Base-by-base conservation (phyloP, 2,888 invertebrate genomes). In the Oxyscelio sp. region DNA sequence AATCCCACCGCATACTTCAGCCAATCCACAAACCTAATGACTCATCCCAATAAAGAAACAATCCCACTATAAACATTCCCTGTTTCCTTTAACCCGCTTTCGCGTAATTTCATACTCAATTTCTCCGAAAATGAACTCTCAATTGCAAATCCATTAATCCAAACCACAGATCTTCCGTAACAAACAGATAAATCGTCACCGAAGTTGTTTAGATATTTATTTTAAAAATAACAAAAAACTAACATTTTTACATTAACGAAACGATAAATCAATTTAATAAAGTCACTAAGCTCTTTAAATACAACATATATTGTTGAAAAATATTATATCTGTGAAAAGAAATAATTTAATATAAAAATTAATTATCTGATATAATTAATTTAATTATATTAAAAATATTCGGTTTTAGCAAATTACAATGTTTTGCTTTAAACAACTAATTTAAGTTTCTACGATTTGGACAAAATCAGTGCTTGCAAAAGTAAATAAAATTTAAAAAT, bases 71-170 rank as follows among this genome's bases (percentile, higher is more conserved):
- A 70, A 56, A 70, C 70, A 56, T 54, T 22, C 22, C 3, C 19
- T 0, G 15, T 56, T 70, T 56, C 70, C 43, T 31, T 22, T 48
- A 59, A 21, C 59, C 59, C 22, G 50, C 21, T 21, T 48, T 21
- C 48, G 21, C 48, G 21, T 48, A 34, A 34, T 34, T 34, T 34
- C 50, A 71, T 71, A 50, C 59, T 48, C 59, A 59, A 71, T 59
- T 59, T 45, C 59, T 31, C 50, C 31, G 71, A 71, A 71, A 71
- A 71, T 71, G 59, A 59, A 71, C 22, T 71, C 34, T 34, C 22
- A 22, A 68, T 68, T 71, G 59, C 71, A 59, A 71, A 71, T 59
- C 71, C 59, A 71, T 71, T 71, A 59, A 71, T 70, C 70, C 34
- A 56, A 58, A 58, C 68, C 58, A 34, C 45, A 48, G 45, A 70